Evolutionary conservation across 2,797 vertebrate species (phyloP), one percentile per base, ranked within the genome.

Genomic region (Leptodactylus fallax): DNA sequence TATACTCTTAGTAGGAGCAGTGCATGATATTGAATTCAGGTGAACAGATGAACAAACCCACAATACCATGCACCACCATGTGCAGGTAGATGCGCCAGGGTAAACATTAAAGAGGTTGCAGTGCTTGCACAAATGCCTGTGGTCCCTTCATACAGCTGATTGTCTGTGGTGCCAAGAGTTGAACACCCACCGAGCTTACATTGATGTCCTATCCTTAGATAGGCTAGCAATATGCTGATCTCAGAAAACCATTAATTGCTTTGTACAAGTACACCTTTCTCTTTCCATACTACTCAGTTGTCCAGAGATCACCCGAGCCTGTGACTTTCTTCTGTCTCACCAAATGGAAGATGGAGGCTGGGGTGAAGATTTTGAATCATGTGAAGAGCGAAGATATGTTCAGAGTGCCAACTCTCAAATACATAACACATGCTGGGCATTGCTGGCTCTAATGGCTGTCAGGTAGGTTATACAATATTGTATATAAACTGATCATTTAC

Each of bases 351-450:
- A 98, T 0, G 98, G 98, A 0, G 98, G 98, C 7, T 99, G 98
- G 98, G 98, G 98, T 21, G 98, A 99, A 90, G 96, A 99, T 92
- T 99, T 99, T 0, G 97, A 99, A 93, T 99, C 98, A 0, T 99
- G 98, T 0, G 96, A 97, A 92, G 95, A 96, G 92, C 94, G 96
- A 12, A 55, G 23, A 0, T 99, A 99, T 0, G 45, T 99, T 86
- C 97, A 99, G 94, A 99, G 97, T 7, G 76, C 92, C 12, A 12
- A 47, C 0, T 95, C 97, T 0, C 98, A 99, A 93, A 96, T 99
- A 92, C 98, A 99, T 94, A 98, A 96, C 94, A 98, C 97, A 5
- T 97, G 97, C 63, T 98, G 97, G 97, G 97, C 97, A 86, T 90
- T 98, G 87, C 91, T 98, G 77, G 97, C 96, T 0, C 96, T 98